phyloP scores from a whole-genome alignment of 2,797 vertebrate species.

The Sciurus carolinensis region DNA sequence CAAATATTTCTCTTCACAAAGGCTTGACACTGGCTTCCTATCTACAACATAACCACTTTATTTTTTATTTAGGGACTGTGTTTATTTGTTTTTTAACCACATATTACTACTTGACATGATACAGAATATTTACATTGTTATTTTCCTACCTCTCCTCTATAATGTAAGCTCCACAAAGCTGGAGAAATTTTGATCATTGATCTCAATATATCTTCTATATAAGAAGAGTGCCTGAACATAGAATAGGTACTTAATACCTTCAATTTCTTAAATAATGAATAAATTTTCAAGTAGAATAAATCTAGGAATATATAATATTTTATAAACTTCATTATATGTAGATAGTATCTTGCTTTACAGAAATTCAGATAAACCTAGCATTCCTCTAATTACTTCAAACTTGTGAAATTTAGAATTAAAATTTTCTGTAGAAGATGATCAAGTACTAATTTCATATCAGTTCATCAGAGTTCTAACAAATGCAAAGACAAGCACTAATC shows the following conservation, averaged over 20 bases:
- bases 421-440: background rate
- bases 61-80: no score
- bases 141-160: no score
- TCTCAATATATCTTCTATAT: background rate
- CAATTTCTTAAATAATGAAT: background rate
- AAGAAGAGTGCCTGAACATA: background rate
- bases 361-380: background rate
- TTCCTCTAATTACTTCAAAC: background rate
- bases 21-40: no score
- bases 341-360: background rate
- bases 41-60: no score
- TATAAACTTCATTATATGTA: background rate
- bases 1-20: no score
- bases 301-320: background rate
- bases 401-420: slow-evolving; percentile 1
- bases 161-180: background rate
- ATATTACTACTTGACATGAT: no score
- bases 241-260: background rate
- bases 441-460: background rate
- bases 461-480: background rate
- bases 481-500: background rate
- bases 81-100: no score
- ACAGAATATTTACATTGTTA: no score
- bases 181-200: background rate
- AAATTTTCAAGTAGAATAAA: background rate